Percentiles rank a stretch among this genome's conserved stretches.
These are phyloP conservation scores for Lindbergichthys nudifrons DNA, from an alignment of 2,797 vertebrate genomes.

Conservation along the genomic window DNA sequence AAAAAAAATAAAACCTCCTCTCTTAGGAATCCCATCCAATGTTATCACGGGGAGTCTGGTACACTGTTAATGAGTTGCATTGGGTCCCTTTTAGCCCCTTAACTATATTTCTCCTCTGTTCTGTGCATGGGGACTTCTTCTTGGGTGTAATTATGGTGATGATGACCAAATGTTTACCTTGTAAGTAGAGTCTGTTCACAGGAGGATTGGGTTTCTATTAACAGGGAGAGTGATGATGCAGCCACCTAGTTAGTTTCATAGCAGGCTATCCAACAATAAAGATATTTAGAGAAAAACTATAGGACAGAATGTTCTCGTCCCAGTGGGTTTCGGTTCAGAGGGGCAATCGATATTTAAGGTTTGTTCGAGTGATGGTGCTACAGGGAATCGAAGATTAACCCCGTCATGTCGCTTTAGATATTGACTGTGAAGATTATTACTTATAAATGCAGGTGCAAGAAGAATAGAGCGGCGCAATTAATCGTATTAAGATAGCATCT, in stretches of 20 bases:
- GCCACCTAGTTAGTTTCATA: conserved; percentile 32
- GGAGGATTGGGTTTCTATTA: conserved; percentile 61
- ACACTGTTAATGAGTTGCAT: conserved; percentile 73
- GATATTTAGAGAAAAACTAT: conserved; percentile 1
- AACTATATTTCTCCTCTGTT: conserved; percentile 65
- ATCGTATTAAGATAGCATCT: neutral
- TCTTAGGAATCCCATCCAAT: conserved; percentile 68
- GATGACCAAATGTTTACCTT: conserved; percentile 78
- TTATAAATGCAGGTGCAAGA: neutral
- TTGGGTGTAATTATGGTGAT: conserved; percentile 73
- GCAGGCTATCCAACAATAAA: conserved; percentile 26
- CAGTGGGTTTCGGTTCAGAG: conserved; percentile 19
- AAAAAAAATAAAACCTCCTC: conserved; percentile 74
- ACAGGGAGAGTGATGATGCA: conserved; percentile 59
- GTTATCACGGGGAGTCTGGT: conserved; percentile 59
- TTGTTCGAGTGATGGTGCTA: neutral
- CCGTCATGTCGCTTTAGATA: neutral
- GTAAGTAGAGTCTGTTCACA: conserved; percentile 57
- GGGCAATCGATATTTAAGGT: conserved; percentile 3
- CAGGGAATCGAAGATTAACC: conserved; percentile 3
- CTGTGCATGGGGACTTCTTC: conserved; percentile 64
- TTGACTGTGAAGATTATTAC: neutral
- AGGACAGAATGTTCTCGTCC: neutral
- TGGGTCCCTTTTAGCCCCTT: conserved; percentile 65
- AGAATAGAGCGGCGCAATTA: neutral